Conservation (phyloP, 2,888 invertebrate species). For the Agrilus mali region DNA sequence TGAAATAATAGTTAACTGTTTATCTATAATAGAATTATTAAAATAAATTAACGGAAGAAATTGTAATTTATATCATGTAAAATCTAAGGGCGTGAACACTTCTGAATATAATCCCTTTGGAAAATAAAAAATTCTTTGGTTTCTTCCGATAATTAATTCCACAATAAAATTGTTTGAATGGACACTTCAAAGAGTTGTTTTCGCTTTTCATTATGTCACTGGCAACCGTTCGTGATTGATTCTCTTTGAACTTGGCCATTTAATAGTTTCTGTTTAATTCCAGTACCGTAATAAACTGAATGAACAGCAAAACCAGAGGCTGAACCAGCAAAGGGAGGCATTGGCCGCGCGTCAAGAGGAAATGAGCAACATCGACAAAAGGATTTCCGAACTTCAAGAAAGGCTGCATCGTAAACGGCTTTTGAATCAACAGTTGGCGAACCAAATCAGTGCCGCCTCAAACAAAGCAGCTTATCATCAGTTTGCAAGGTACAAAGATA, state of each 20-base stretch:
- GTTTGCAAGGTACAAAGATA: slow-evolving; percentile 26
- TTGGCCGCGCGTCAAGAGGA: slow-evolving; percentile 83
- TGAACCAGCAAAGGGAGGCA: slow-evolving; percentile 80
- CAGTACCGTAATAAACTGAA: slow-evolving; percentile 94
- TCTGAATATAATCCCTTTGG: too few relatives aligned
- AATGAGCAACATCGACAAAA: slow-evolving; percentile 80
- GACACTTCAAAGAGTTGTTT: background rate
- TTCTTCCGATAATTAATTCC: too few relatives aligned
- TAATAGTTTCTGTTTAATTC: slow-evolving; percentile 16
- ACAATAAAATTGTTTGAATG: too few relatives aligned
- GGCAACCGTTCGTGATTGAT: slow-evolving; percentile 1
- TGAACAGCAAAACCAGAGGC: slow-evolving; percentile 84
- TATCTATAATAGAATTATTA: too few relatives aligned
- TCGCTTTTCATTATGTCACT: background rate
- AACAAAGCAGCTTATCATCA: slow-evolving; percentile 34
- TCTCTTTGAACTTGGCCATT: background rate
- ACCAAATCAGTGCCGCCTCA: slow-evolving; percentile 42
- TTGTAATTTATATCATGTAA: background rate
- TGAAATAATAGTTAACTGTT: too few relatives aligned
- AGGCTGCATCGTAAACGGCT: slow-evolving; percentile 79
- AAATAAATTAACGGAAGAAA: too few relatives aligned
- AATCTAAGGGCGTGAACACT: too few relatives aligned
- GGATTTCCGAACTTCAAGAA: slow-evolving; percentile 88
- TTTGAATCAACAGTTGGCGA: slow-evolving; percentile 63
- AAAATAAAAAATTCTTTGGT: too few relatives aligned